phyloP scores from a whole-genome alignment of 2,888 invertebrate species.

The Meliscaeva auricollis region DNA sequence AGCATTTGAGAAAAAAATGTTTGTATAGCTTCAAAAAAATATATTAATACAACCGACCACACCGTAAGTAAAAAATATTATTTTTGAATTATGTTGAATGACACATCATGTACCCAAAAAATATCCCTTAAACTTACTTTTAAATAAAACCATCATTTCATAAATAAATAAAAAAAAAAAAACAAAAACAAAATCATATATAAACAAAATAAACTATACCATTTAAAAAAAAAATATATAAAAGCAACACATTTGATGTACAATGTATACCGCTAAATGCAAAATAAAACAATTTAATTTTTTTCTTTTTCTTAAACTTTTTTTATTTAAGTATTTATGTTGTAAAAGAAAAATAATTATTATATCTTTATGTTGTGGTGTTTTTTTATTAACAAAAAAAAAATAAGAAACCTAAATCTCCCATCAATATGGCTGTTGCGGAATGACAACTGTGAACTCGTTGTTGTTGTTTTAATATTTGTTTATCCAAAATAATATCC shows the following conservation, averaged over 20 bases:
- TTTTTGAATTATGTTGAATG: conserved; percentile 63
- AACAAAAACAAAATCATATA: conserved; percentile 7
- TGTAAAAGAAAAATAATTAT: conserved; percentile 35
- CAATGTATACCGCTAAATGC: conserved; percentile 59
- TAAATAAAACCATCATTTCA: conserved; percentile 36
- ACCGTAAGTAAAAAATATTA: background rate
- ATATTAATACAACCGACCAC: no score
- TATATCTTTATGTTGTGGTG: conserved; percentile 56
- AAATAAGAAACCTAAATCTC: background rate
- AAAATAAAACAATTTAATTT: conserved; percentile 26
- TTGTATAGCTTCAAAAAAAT: no score
- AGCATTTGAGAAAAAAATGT: no score
- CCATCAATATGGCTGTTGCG: conserved; percentile 72
- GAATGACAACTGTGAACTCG: conserved; percentile 74
- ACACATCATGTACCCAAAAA: conserved; percentile 35
- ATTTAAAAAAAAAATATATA: conserved; percentile 11
- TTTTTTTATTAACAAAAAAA: conserved; percentile 4
- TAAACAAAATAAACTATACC: conserved; percentile 16
- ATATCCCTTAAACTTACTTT: conserved; percentile 47
- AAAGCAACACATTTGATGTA: conserved; percentile 26
- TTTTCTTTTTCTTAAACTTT: conserved; percentile 24
- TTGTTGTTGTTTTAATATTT: conserved; percentile 58
- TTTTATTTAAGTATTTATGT: conserved; percentile 24
- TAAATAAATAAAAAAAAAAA: conserved; percentile 23
- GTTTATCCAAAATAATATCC: conserved; percentile 2